Evolutionary conservation across 2,113 vertebrate genomes (phyloP), one percentile per base, ranked within the genome.

Genomic region (Athene cunicularia): DNA sequence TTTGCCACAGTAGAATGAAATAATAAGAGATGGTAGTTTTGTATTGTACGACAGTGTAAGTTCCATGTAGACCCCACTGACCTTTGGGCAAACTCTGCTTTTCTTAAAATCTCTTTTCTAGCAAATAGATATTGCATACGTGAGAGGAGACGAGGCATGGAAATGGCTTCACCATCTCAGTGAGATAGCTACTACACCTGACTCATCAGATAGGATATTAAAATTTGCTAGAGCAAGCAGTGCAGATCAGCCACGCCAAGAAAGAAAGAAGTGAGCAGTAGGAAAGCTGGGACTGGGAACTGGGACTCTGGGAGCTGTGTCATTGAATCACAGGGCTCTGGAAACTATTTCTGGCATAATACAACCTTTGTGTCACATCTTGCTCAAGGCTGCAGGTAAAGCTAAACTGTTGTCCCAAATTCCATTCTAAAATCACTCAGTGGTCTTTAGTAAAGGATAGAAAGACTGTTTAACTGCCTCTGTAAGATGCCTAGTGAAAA

Each of bases 1-100:
- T 45, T 93, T 83, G 37, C 52, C 5, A 1, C 19, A 47, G 28
- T 3, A 55, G 47, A 41, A 85, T 62, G 22, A 49, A 68, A 67
- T 28, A 67, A 35, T 35, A 60, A 41, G 27, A 67, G 32, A 24
- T 23, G 28, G 21, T 35, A 37, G 35, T 12, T 74, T 68, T 63
- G 33, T 23, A 11, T 39, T 58, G 32, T 23, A 37, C 3, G 0
- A 39, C 56, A 27, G 17, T 6, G 0, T 18, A n/a, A 37, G 11
- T 63, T 70, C 41, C 20, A 56, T 28, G 20, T 32, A 52, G 68
- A 30, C 16, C 8, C 24, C 28, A 19, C 1, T 9, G 35, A 47
- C 18, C 70, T 77, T 71, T 53, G 11, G 13, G 37, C 39, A 55
- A 82, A 72, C 16, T 67, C 50, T 37, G 4, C 20, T 20, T 64